A percentile compares a stretch with the other conserved stretches of the same genome.
These are phyloP conservation scores for Steinernema feltiae DNA, from an alignment of 1,140 invertebrate species.

Conservation along the genomic window DNA sequence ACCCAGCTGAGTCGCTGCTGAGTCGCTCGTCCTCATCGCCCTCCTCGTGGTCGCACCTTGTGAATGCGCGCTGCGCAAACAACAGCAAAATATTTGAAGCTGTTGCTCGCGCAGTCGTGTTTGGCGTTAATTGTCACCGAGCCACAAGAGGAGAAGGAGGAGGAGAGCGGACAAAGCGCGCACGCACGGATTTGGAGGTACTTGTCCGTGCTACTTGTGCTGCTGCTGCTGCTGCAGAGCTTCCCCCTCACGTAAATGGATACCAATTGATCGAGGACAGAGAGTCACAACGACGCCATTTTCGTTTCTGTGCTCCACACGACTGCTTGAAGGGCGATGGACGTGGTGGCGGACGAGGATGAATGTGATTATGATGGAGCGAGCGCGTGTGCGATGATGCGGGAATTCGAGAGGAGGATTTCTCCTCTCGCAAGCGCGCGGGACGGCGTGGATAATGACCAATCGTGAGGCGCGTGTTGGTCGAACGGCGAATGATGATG, in stretches of 20 bases:
- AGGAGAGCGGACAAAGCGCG: not conserved
- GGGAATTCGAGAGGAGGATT: too few species aligned
- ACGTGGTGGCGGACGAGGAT: too few species aligned
- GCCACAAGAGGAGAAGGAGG: not conserved
- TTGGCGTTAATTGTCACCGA: conserved; percentile 13
- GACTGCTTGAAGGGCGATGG: too few species aligned
- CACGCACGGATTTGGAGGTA: not conserved
- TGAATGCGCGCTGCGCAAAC: not conserved
- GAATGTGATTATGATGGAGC: too few species aligned
- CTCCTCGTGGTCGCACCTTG: not conserved
- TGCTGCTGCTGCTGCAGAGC: not conserved
- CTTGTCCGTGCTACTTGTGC: not conserved
- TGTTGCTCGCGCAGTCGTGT: not conserved
- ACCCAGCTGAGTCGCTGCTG: too few species aligned
- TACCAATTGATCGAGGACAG: not conserved
- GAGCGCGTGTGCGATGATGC: too few species aligned
- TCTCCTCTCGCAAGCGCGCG: too few species aligned
- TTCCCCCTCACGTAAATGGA: not conserved
- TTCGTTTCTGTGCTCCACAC: not conserved
- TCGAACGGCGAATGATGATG: too few species aligned
- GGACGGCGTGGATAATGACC: too few species aligned
- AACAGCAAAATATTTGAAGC: not conserved
- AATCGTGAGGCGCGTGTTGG: too few species aligned
- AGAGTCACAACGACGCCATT: not conserved
- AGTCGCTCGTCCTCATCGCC: not conserved